phyloP scores from a whole-genome alignment of 2,797 vertebrate species.

The Garrulus glandarius region DNA sequence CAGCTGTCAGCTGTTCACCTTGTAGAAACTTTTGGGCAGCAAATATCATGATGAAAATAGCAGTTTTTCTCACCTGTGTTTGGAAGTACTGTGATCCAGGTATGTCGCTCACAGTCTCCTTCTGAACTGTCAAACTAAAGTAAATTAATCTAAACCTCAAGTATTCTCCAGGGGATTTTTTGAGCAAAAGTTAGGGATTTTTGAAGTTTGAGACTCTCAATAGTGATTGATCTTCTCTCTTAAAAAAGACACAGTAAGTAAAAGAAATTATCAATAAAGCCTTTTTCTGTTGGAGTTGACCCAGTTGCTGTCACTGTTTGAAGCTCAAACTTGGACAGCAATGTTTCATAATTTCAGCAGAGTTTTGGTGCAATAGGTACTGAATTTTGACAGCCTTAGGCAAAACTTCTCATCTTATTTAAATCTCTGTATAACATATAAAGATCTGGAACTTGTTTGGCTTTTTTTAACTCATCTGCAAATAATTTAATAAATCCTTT shows the following conservation, averaged over 20 bases:
- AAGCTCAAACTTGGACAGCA: not conserved
- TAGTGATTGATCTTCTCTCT: not conserved
- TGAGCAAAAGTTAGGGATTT: not conserved
- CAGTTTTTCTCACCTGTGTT: rapidly evolving
- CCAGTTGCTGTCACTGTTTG: not conserved
- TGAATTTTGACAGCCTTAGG: not conserved
- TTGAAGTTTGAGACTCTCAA: not conserved
- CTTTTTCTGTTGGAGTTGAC: not conserved
- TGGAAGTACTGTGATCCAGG: not conserved
- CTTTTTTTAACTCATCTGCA: not conserved
- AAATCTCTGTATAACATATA: not conserved
- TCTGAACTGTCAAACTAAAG: not conserved
- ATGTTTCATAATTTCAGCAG: not conserved
- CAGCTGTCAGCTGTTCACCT: not conserved
- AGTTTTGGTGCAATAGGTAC: not conserved
- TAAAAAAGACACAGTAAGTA: not conserved
- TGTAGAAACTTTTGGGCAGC: not conserved
- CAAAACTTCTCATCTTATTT: not conserved
- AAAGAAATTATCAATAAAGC: not conserved
- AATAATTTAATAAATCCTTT: not conserved
- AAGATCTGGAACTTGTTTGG: not conserved
- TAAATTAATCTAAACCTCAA: not conserved
- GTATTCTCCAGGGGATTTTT: not conserved
- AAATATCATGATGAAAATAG: not conserved
- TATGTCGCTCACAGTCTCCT: not conserved